phyloP scores from a whole-genome alignment of 2,797 vertebrate species.

The Pseudochirops corinnae region DNA sequence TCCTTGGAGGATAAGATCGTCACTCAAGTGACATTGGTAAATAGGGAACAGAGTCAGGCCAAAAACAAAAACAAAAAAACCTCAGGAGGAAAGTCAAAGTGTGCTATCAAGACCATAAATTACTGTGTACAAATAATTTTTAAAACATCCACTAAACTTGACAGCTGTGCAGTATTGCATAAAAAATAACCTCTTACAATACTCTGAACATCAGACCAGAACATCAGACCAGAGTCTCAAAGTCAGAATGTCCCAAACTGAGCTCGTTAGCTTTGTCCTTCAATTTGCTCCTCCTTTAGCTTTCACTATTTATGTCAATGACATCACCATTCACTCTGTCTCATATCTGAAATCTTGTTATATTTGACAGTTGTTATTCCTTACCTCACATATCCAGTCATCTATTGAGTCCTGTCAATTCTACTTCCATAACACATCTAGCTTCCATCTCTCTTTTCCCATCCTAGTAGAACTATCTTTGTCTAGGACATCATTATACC shows the following conservation, averaged over 20 bases:
- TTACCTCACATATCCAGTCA: not conserved
- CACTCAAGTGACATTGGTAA: not conserved
- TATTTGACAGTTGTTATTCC: not conserved
- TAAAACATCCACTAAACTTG: not conserved
- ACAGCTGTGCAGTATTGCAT: not conserved
- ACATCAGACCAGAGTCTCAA: not conserved
- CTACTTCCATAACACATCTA: not conserved
- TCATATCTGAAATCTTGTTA: not conserved
- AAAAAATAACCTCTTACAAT: not conserved
- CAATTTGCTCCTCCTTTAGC: not conserved
- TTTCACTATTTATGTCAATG: conserved; percentile 5
- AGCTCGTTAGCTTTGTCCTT: not conserved
- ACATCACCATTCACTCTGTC: not conserved
- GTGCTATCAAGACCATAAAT: not conserved
- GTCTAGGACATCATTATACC: not conserved
- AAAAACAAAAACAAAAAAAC: not conserved
- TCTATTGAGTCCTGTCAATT: not conserved
- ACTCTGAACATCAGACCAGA: not conserved
- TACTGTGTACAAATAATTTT: not conserved
- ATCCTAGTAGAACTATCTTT: not conserved
- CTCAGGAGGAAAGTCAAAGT: not conserved
- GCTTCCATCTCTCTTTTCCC: not conserved
- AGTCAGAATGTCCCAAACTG: not conserved
- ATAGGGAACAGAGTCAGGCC: not conserved
- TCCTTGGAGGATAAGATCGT: not conserved